Conservation (phyloP, 2,888 invertebrate genomes). For the Scaptomyza flava region DNA sequence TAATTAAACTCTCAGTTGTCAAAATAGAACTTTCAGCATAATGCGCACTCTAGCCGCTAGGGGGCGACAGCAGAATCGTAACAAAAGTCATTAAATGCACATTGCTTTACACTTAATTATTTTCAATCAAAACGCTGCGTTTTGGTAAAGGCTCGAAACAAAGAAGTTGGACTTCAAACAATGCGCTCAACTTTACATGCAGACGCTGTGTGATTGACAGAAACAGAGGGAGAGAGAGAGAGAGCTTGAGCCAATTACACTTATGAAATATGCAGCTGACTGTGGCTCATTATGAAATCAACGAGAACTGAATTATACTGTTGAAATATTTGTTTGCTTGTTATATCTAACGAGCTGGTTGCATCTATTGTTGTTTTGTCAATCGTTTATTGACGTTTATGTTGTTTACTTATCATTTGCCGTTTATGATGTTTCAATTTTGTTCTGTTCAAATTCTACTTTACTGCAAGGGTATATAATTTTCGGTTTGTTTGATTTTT, state of each 20-base stretch:
- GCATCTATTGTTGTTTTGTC: background rate
- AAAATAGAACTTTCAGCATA: slow-evolving; percentile 39
- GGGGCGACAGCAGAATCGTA: slow-evolving; percentile 26
- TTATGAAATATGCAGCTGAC: slow-evolving; percentile 42
- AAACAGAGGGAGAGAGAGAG: background rate
- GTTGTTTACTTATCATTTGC: background rate
- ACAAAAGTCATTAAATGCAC: slow-evolving; percentile 44
- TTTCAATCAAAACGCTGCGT: slow-evolving; percentile 32
- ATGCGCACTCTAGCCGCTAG: slow-evolving; percentile 23
- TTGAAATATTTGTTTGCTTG: background rate
- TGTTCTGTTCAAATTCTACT: too few species aligned
- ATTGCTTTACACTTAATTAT: slow-evolving; percentile 53
- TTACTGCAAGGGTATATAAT: too few species aligned
- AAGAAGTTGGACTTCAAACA: slow-evolving; percentile 13
- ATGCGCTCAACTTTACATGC: slow-evolving; percentile 38
- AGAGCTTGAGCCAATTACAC: slow-evolving; percentile 34
- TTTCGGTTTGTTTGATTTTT: background rate
- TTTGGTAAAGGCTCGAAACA: background rate
- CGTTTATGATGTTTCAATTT: background rate
- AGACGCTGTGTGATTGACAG: slow-evolving; percentile 10
- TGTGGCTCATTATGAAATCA: slow-evolving; percentile 33
- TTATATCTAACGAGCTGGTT: background rate
- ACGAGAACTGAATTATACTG: slow-evolving; percentile 28
- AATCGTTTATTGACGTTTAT: slow-evolving; percentile 4
- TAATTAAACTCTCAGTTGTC: slow-evolving; percentile 36